phyloP scores from a whole-genome alignment of 2,888 invertebrate species.

The Noctua janthina region DNA sequence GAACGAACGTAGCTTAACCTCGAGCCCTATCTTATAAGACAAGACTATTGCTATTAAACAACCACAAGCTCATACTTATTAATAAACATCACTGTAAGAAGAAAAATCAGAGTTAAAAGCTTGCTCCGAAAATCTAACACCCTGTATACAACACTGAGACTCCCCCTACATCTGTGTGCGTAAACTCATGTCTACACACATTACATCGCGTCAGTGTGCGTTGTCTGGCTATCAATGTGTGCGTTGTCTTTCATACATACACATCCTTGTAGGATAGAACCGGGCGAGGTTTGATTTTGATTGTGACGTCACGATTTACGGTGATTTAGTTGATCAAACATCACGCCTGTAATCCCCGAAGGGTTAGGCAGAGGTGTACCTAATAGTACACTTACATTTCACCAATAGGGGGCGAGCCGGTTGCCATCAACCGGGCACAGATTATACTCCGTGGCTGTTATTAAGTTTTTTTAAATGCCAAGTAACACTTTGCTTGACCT shows the following conservation, averaged over 20 bases:
- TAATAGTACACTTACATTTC: neutral
- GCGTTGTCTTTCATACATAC: constrained; percentile 46
- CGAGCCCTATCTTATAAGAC: no score
- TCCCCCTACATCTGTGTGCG: constrained; percentile 21
- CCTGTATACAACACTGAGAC: constrained; percentile 43
- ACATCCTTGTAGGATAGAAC: constrained; percentile 51
- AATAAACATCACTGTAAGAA: no score
- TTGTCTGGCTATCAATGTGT: constrained; percentile 63
- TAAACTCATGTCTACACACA: constrained; percentile 14
- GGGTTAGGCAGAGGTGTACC: neutral
- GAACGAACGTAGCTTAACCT: no score
- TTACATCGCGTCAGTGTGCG: constrained; percentile 42
- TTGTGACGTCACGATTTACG: constrained; percentile 43
- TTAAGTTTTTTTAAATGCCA: no score
- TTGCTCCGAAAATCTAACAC: neutral
- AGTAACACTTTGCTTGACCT: neutral
- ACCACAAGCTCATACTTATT: no score
- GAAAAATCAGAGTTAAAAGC: neutral
- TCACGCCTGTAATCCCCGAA: neutral
- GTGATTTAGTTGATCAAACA: constrained; percentile 1
- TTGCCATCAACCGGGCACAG: neutral
- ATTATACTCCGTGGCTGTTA: neutral
- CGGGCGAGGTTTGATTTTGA: constrained; percentile 49
- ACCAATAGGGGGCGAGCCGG: neutral
- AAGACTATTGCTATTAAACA: no score